A percentile compares a stretch with the other conserved stretches of the same genome.
Evolutionary conservation across 2,888 invertebrate species (phyloP).

Genomic region (Ornithoptera priamus): DNA sequence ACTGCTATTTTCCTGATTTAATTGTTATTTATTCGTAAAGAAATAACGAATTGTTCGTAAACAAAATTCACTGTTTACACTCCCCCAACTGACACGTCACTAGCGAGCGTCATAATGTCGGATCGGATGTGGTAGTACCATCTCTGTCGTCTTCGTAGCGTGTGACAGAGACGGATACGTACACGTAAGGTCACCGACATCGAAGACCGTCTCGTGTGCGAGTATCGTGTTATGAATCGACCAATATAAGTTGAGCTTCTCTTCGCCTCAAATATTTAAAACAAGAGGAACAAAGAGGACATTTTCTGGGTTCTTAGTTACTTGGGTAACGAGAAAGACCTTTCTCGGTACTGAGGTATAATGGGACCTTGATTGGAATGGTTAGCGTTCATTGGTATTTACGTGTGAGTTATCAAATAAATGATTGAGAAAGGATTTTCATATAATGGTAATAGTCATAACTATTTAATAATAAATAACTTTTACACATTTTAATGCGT

Average conservation of each 20-base stretch:
- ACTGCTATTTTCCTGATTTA: constrained; percentile 12
- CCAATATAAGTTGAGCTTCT: constrained; percentile 30
- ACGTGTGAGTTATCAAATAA: neutral
- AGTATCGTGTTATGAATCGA: constrained; percentile 35
- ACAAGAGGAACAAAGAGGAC: neutral
- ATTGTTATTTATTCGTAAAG: constrained; percentile 9
- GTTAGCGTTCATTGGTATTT: neutral
- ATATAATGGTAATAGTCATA: too few relatives aligned
- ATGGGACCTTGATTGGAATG: constrained; percentile 8
- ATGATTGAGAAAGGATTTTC: neutral
- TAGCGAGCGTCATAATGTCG: constrained; percentile 51
- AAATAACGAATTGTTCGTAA: constrained; percentile 29
- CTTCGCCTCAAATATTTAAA: neutral
- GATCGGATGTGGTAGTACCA: constrained; percentile 48
- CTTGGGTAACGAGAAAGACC: constrained; percentile 7
- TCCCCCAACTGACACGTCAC: constrained; percentile 55
- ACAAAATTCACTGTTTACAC: constrained; percentile 49
- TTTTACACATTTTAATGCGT: too few relatives aligned
- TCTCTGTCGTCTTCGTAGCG: constrained; percentile 38
- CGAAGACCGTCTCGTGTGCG: constrained; percentile 41
- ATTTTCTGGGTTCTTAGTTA: constrained; percentile 8
- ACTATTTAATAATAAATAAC: too few relatives aligned
- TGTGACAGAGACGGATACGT: constrained; percentile 41
- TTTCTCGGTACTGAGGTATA: neutral
- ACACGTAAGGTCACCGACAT: constrained; percentile 58